These are phyloP conservation scores for Aelia acuminata DNA, from an alignment of 2,888 invertebrate genomes.

Conservation along the genomic window DNA sequence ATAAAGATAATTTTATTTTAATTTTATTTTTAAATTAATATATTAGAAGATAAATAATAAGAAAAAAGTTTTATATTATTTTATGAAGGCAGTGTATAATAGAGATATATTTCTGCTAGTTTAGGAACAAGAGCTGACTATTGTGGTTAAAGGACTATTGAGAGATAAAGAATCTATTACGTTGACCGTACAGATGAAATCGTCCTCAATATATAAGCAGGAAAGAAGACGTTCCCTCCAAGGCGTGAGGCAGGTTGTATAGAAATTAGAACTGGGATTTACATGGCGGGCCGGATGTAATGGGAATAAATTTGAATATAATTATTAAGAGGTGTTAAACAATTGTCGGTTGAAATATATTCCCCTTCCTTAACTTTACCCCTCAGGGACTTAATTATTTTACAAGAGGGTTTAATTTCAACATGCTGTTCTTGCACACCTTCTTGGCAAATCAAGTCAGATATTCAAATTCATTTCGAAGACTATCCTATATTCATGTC, in stretches of 20 bases:
- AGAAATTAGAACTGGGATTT: conserved; percentile 27
- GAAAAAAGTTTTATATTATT: background rate
- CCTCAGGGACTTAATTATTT: conserved; percentile 38
- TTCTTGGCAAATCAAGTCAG: background rate
- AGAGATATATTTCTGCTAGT: background rate
- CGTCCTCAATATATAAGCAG: background rate
- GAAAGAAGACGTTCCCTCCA: background rate
- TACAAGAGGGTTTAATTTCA: background rate
- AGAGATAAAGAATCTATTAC: background rate
- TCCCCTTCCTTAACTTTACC: conserved; percentile 8
- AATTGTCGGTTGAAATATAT: conserved; percentile 39
- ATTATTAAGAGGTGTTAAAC: conserved; percentile 15
- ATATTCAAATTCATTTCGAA: background rate
- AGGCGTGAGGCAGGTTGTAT: background rate
- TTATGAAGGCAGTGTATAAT: background rate
- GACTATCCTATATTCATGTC: too few relatives aligned
- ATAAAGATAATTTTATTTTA: too few relatives aligned
- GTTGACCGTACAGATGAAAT: background rate
- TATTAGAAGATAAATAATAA: too few relatives aligned
- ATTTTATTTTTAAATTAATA: too few relatives aligned
- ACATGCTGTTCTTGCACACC: background rate
- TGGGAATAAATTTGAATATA: conserved; percentile 44
- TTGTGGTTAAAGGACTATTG: background rate
- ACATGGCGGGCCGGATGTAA: background rate
- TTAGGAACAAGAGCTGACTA: background rate